Percentiles rank a stretch among this genome's conserved stretches.
phyloP scores from a whole-genome alignment of 2,888 invertebrate genomes.

The Mesorhabditis belari region DNA sequence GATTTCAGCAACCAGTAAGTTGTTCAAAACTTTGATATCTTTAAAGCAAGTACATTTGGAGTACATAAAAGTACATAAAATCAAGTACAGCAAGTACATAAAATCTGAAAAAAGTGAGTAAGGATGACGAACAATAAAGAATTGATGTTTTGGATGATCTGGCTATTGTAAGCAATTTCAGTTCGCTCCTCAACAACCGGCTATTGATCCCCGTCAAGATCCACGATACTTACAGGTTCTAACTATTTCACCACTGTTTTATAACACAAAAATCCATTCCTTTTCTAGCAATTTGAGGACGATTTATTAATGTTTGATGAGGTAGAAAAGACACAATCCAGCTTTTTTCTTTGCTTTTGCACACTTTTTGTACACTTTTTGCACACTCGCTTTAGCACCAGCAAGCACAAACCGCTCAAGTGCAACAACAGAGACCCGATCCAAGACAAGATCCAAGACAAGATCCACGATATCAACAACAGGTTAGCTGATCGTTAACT shows the following conservation, averaged over 20 bases:
- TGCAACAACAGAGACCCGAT: constrained; percentile 12
- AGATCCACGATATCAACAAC: constrained; percentile 4
- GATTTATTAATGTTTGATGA: neutral
- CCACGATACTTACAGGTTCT: neutral
- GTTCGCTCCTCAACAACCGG: neutral
- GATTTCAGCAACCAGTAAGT: neutral
- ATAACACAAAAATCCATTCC: neutral
- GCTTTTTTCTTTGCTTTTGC: neutral
- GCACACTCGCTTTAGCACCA: constrained; percentile 1
- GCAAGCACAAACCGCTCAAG: constrained; percentile 3
- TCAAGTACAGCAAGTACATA: too few species aligned
- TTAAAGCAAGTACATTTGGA: neutral
- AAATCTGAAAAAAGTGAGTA: too few species aligned
- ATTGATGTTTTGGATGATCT: too few species aligned
- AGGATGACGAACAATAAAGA: too few species aligned
- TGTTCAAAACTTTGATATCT: too few species aligned
- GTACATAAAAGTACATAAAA: too few species aligned
- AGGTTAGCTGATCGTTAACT: too few species aligned
- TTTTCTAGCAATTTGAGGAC: neutral
- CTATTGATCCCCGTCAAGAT: neutral
- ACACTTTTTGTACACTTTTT: too few species aligned
- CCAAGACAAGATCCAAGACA: constrained; percentile 16
- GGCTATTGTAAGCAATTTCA: too few species aligned
- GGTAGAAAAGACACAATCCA: neutral
- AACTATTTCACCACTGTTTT: neutral